These are phyloP conservation scores for Vireo griseus DNA, from an alignment of 2,797 vertebrate genomes.

Conservation along the genomic window DNA sequence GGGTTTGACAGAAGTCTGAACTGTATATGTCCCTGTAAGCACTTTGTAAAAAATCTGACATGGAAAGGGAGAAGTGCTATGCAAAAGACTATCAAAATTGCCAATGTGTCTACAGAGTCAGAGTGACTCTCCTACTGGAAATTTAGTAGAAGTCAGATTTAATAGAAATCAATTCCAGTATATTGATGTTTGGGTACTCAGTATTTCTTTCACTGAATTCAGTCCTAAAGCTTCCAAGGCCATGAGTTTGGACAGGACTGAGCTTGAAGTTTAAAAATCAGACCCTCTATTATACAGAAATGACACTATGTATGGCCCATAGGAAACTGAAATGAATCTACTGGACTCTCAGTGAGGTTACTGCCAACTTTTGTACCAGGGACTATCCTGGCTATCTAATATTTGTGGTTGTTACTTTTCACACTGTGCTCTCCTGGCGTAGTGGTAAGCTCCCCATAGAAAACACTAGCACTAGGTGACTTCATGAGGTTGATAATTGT, in stretches of 20 bases:
- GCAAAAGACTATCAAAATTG: neutral
- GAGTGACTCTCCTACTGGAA: neutral
- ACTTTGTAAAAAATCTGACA: neutral
- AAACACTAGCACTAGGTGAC: neutral
- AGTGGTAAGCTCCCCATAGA: neutral
- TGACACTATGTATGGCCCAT: neutral
- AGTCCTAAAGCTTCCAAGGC: neutral
- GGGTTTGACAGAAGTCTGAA: neutral
- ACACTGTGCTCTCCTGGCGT: neutral
- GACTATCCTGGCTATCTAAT: neutral
- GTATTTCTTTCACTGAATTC: neutral
- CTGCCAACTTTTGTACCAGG: neutral
- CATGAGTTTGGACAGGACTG: neutral
- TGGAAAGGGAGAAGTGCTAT: neutral
- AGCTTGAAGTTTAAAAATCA: neutral
- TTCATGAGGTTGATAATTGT: neutral
- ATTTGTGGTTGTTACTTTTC: neutral
- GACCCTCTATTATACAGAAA: neutral
- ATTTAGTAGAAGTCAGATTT: neutral
- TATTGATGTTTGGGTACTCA: neutral
- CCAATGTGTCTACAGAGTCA: neutral
- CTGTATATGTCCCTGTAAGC: neutral
- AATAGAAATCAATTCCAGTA: neutral
- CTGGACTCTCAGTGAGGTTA: neutral
- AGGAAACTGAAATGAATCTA: neutral